Conservation (phyloP, 2,888 invertebrate genomes). For the Pterobdella sp. region DNA sequence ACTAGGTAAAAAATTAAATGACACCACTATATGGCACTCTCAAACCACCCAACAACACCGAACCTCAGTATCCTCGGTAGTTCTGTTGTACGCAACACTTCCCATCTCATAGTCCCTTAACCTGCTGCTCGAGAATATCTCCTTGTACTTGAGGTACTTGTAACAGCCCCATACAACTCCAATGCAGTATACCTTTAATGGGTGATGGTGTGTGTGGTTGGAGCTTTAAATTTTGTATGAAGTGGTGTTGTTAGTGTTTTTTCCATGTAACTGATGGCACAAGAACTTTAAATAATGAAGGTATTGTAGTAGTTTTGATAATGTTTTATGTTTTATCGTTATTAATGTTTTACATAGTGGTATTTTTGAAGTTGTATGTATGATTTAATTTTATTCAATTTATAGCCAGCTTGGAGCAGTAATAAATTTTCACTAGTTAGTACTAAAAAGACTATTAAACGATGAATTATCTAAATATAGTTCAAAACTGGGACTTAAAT, state of each 20-base stretch:
- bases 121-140: slow-evolving; percentile 35
- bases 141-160: slow-evolving; percentile 43
- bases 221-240: neutral
- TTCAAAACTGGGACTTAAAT: no score
- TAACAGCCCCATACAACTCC: slow-evolving; percentile 51
- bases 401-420: no score
- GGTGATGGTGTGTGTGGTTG: neutral
- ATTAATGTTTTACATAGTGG: no score
- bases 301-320: neutral
- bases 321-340: no score
- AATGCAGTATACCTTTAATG: slow-evolving; percentile 47
- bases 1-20: no score
- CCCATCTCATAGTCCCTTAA: slow-evolving; percentile 36
- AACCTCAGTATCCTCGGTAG: slow-evolving; percentile 36
- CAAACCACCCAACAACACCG: neutral
- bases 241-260: slow-evolving; percentile 1
- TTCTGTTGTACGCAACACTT: neutral
- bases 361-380: no score
- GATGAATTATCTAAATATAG: no score
- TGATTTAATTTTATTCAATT: no score
- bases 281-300: neutral
- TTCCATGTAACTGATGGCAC: no score
- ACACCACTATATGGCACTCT: no score
- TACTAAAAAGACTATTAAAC: no score
- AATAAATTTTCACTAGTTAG: no score